A percentile compares a stretch with the other conserved stretches of the same genome.
Conservation (phyloP, 2,888 invertebrate species). For the Leptinotarsa haldemani region DNA sequence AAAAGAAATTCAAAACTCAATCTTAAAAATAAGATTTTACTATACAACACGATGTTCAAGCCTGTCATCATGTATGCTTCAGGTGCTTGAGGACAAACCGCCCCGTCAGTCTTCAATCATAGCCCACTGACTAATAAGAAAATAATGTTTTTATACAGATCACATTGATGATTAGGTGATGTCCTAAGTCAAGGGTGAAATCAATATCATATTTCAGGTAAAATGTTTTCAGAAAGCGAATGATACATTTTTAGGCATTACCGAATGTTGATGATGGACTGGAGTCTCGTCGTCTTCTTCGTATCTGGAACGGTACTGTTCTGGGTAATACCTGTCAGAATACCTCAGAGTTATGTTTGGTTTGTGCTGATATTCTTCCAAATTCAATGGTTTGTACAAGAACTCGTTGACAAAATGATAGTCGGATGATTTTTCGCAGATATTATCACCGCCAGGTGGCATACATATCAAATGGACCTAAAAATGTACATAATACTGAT, state of each 20-base stretch:
- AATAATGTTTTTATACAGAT: too few relatives aligned
- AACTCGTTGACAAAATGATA: slow-evolving; percentile 94
- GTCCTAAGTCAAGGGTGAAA: too few relatives aligned
- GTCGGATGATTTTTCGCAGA: slow-evolving; percentile 88
- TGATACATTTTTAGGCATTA: slow-evolving; percentile 29
- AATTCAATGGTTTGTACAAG: slow-evolving; percentile 87
- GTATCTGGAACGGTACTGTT: slow-evolving; percentile 77
- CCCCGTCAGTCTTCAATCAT: too few relatives aligned
- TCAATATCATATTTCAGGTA: too few relatives aligned
- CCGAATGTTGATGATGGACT: slow-evolving; percentile 61
- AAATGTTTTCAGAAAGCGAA: too few relatives aligned
- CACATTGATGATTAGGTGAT: too few relatives aligned
- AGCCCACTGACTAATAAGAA: too few relatives aligned
- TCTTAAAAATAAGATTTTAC: too few relatives aligned
- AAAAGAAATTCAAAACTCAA: too few relatives aligned
- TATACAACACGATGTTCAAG: too few relatives aligned
- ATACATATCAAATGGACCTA: slow-evolving; percentile 94
- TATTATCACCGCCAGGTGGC: slow-evolving; percentile 90
- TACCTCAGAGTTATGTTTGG: slow-evolving; percentile 83
- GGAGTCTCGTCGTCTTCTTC: slow-evolving; percentile 68
- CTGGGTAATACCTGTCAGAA: slow-evolving; percentile 86
- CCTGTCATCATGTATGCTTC: too few relatives aligned
- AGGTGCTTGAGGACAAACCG: too few relatives aligned
- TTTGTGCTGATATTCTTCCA: slow-evolving; percentile 82
- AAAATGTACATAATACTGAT: slow-evolving; percentile 42